phyloP scores from a whole-genome alignment of 1,140 invertebrate species.

The Drosophila pectinifera region DNA sequence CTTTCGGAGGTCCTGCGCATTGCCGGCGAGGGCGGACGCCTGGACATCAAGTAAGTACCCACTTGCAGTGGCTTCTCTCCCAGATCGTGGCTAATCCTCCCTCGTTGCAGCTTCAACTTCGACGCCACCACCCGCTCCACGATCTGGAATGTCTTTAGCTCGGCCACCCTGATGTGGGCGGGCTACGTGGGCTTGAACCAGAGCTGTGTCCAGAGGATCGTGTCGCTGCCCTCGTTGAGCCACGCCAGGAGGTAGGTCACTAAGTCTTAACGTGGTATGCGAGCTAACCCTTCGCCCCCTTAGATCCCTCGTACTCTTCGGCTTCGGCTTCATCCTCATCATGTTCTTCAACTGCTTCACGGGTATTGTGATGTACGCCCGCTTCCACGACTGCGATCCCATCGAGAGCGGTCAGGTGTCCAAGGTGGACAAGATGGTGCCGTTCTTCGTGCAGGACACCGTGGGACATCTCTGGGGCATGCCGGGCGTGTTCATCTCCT shows the following conservation, averaged over 20 bases:
- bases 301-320: conserved; percentile 86
- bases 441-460: conserved; percentile 88
- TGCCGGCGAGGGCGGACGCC: conserved; percentile 86
- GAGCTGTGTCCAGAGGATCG: conserved; percentile 78
- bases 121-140: conserved; percentile 59
- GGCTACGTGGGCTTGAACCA: conserved; percentile 75
- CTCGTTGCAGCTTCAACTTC: conserved; percentile 54
- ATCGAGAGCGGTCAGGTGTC: conserved; percentile 79
- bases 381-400: conserved; percentile 91
- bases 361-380: conserved; percentile 90
- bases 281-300: not conserved
- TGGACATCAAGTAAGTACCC: conserved; percentile 88
- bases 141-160: conserved; percentile 61
- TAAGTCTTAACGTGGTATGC: not conserved
- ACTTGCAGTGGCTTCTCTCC: too few relatives aligned
- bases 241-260: conserved; percentile 61
- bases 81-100: not conserved
- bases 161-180: conserved; percentile 53
- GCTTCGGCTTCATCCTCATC: conserved; percentile 86
- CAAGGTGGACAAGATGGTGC: conserved; percentile 87
- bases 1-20: conserved; percentile 88
- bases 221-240: conserved; percentile 65
- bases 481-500: conserved; percentile 89
- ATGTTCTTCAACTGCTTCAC: conserved; percentile 87
- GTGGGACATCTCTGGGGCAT: conserved; percentile 86